Base-by-base conservation (phyloP, 2,888 invertebrate species). In the Actias luna region DNA sequence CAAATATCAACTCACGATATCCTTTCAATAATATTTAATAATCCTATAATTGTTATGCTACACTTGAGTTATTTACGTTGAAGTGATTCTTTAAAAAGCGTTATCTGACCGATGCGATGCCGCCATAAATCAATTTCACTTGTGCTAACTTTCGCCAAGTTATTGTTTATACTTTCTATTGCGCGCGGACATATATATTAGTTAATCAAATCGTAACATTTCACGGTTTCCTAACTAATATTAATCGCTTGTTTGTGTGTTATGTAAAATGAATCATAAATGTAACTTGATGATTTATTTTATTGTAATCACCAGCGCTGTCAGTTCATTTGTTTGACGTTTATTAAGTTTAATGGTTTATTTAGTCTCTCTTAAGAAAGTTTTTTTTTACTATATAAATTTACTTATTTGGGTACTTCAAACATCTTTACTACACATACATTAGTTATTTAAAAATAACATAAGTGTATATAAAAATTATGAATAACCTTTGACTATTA, bases 151-250 rank as follows among this genome's bases (percentile, higher is more conserved):
- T 92, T 92, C 92, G 89, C 91, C 78, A 78, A 78, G 78, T 88
- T 89, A 92, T 92, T 92, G 92, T 92, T 90, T 88, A 87, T 87
- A 91, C 92, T 92, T 92, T 92, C 92, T 92, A 92, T 84, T 84
- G 79, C 78, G 69, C 77, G 76, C 76, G 69, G 71, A 75, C 74
- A 76, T 70, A 73, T 77, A 77, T 78, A 85, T 85, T 87, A 84
- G 80, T 84, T 75, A 82, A 83, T 84, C 84, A 83, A 88, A 87
- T 85, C 80, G 83, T 85, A 86, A 82, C 83, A 84, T 84, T 86
- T 84, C 79, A 82, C 77, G 78, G 78, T 80, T 85, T 84, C 83
- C 79, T 85, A 82, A 83, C 80, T 76, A 83, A 83, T 79, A 82
- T 84, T 87, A 83, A 84, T 84, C 75, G 78, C 68, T 70, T 75